Evolutionary conservation across 2,797 vertebrate species (phyloP).

Genomic region (Darevskia mixta): DNA sequence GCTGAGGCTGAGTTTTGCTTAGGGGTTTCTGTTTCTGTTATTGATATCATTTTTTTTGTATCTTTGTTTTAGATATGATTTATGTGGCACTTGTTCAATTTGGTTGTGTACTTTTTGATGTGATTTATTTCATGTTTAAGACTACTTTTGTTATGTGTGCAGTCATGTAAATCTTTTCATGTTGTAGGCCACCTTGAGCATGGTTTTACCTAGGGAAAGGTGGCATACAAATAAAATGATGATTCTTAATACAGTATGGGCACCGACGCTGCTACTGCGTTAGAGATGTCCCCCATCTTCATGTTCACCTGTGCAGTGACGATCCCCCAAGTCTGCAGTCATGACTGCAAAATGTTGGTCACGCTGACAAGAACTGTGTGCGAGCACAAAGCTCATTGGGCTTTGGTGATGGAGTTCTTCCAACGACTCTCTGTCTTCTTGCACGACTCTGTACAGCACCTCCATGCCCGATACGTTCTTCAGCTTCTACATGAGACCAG

Average conservation of each 20-base stretch:
- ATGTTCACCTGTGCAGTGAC: neutral
- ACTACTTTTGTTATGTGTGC: too few species aligned
- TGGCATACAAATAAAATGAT: too few species aligned
- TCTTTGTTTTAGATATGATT: too few species aligned
- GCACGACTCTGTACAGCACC: slow-evolving; percentile 76
- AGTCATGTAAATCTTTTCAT: too few species aligned
- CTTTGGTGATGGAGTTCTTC: neutral
- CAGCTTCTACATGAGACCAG: slow-evolving; percentile 91
- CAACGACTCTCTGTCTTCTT: slow-evolving; percentile 17
- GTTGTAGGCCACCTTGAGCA: too few species aligned
- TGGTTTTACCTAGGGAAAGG: too few species aligned
- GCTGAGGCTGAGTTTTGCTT: neutral
- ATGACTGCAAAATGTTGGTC: neutral
- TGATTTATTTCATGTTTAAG: too few species aligned
- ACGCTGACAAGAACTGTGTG: neutral
- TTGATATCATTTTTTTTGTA: too few species aligned
- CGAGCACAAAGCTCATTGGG: neutral
- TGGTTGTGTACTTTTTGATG: too few species aligned
- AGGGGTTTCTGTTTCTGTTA: too few species aligned
- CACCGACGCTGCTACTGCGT: neutral
- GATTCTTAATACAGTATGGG: neutral
- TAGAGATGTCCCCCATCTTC: neutral
- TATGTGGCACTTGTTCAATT: too few species aligned
- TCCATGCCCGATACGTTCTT: slow-evolving; percentile 91
- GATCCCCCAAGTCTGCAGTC: neutral